phyloP scores from a whole-genome alignment of 2,113 vertebrate species.

The Tragelaphus strepsiceros region DNA sequence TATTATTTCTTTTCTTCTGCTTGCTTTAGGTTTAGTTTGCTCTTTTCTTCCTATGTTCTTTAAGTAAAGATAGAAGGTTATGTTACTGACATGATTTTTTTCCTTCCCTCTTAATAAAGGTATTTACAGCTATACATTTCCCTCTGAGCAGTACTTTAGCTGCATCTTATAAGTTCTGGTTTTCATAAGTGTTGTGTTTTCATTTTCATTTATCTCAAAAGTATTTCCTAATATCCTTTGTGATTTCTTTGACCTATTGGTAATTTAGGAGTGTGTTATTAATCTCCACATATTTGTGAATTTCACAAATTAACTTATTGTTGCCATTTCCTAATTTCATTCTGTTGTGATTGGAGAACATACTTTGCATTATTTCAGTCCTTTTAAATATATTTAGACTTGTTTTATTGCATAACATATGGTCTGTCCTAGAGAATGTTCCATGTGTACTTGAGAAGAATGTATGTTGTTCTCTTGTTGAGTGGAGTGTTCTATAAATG shows the following conservation, averaged over 20 bases:
- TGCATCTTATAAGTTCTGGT: not conserved
- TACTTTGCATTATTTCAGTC: not conserved
- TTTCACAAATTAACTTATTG: not conserved
- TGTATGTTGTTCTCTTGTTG: not conserved
- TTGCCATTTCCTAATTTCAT: not conserved
- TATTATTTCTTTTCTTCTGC: not conserved
- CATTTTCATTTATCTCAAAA: not conserved
- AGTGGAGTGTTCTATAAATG: not conserved
- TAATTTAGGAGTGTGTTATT: not conserved
- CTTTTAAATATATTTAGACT: not conserved
- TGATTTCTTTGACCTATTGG: not conserved
- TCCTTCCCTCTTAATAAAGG: not conserved
- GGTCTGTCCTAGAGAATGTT: slow-evolving; percentile 17
- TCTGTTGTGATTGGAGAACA: not conserved
- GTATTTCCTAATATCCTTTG: not conserved
- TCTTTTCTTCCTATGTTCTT: not conserved
- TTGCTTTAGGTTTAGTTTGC: not conserved
- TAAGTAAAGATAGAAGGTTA: not conserved
- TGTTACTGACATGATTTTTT: not conserved
- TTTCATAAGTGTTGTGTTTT: not conserved
- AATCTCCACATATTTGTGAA: not conserved
- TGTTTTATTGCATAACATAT: not conserved
- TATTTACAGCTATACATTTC: not conserved
- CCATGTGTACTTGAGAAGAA: not conserved
- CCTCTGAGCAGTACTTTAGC: not conserved